phyloP scores from a whole-genome alignment of 2,113 vertebrate species.

The Phalacrocorax pelagicus region DNA sequence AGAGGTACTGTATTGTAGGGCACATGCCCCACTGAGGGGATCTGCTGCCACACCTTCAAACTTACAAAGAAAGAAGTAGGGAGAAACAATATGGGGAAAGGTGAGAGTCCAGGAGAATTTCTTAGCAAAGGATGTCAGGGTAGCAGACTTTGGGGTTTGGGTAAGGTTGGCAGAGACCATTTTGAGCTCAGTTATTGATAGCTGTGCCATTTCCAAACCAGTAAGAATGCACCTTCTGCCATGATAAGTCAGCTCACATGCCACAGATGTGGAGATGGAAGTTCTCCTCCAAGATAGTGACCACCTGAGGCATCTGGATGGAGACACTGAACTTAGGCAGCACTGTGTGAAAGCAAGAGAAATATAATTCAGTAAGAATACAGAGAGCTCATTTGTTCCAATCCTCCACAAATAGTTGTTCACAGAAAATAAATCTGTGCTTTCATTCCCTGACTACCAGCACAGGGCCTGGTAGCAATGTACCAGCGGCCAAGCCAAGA shows the following conservation, averaged over 20 bases:
- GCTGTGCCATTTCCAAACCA: not conserved
- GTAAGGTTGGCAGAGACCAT: not conserved
- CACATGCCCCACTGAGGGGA: not conserved
- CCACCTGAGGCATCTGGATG: conserved; percentile 38
- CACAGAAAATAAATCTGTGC: not conserved
- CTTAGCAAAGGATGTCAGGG: not conserved
- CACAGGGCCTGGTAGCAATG: not conserved
- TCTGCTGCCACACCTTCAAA: not conserved
- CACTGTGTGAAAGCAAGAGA: conserved; percentile 16
- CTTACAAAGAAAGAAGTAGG: not conserved
- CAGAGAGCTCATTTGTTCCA: not conserved
- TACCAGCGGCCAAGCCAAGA: not conserved
- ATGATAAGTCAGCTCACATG: conserved; percentile 11
- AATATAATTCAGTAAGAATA: not conserved
- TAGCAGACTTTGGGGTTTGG: not conserved
- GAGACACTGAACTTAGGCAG: conserved; percentile 59
- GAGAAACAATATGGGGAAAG: not conserved
- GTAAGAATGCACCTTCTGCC: not conserved
- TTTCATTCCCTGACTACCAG: not conserved
- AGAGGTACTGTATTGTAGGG: not conserved
- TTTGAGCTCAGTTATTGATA: not conserved
- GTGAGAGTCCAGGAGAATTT: not conserved
- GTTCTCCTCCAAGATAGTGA: conserved; percentile 33
- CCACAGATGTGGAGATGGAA: conserved; percentile 30
- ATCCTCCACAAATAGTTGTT: not conserved